phyloP scores from a whole-genome alignment of 2,113 vertebrate species.

The Numida meleagris region DNA sequence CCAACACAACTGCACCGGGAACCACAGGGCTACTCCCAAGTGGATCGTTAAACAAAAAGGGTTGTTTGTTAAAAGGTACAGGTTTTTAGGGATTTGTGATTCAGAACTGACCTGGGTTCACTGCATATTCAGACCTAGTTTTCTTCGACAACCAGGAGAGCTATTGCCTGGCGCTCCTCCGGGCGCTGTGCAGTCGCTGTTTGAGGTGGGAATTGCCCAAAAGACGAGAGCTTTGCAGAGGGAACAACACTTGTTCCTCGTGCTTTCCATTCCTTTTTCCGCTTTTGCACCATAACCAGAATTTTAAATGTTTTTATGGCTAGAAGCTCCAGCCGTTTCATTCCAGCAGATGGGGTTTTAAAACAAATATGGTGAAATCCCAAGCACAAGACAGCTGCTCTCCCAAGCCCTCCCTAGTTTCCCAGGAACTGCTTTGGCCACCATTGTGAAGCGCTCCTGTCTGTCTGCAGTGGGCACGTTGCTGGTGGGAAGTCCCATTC shows the following conservation, averaged over 20 bases:
- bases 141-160: neutral
- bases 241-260: neutral
- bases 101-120: neutral
- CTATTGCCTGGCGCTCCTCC: neutral
- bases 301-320: neutral
- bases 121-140: neutral
- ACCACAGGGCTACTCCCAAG: neutral
- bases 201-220: neutral
- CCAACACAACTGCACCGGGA: slow-evolving; percentile 11
- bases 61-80: slow-evolving; percentile 1
- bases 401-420: neutral
- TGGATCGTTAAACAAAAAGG: slow-evolving; percentile 22
- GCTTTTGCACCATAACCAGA: neutral
- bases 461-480: fast-evolving
- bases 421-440: neutral
- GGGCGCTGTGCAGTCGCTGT: neutral
- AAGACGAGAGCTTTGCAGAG: neutral
- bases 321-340: neutral
- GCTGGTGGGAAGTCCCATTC: neutral
- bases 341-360: neutral
- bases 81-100: slow-evolving; percentile 27
- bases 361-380: neutral
- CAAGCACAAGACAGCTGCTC: fast-evolving
- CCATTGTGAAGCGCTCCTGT: neutral
- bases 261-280: neutral